Evolutionary conservation across 2,888 invertebrate species (phyloP).

Genomic region (Plemyria rubiginata): DNA sequence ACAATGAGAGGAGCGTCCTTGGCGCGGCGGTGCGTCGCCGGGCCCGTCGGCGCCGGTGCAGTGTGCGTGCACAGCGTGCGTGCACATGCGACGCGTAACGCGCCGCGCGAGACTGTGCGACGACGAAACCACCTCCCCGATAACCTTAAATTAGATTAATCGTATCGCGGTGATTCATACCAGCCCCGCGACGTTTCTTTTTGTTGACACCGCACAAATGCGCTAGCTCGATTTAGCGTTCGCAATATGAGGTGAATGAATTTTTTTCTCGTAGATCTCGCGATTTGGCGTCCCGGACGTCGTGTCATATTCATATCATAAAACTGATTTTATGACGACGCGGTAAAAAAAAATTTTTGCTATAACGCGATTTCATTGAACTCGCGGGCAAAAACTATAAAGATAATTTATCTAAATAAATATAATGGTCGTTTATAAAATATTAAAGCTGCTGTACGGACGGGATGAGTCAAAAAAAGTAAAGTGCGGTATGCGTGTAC

Average conservation of each 20-base stretch:
- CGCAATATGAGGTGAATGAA: slow-evolving; percentile 65
- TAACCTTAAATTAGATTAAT: slow-evolving; percentile 84
- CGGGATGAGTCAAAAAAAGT: slow-evolving; percentile 27
- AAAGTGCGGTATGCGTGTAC: slow-evolving; percentile 33
- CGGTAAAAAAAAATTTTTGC: slow-evolving; percentile 26
- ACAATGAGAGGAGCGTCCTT: slow-evolving; percentile 61
- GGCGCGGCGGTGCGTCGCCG: slow-evolving; percentile 43
- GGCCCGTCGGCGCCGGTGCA: slow-evolving; percentile 34
- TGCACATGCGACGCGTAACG: slow-evolving; percentile 57
- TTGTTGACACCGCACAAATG: slow-evolving; percentile 78
- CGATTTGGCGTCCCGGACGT: slow-evolving; percentile 29
- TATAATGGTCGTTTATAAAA: slow-evolving; percentile 26
- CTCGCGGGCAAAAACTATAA: slow-evolving; percentile 20
- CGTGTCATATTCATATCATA: slow-evolving; percentile 31
- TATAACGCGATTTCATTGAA: slow-evolving; percentile 27
- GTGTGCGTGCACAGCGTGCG: slow-evolving; percentile 45
- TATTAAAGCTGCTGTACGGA: slow-evolving; percentile 21
- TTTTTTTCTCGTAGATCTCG: slow-evolving; percentile 48
- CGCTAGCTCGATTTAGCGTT: slow-evolving; percentile 70
- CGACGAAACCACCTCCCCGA: slow-evolving; percentile 75
- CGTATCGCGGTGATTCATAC: slow-evolving; percentile 82
- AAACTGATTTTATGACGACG: slow-evolving; percentile 31
- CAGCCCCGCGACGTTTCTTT: slow-evolving; percentile 64
- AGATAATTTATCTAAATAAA: slow-evolving; percentile 21
- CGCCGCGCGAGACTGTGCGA: slow-evolving; percentile 79